Percentiles rank a stretch among this genome's conserved stretches.
phyloP scores from a whole-genome alignment of 2,888 invertebrate species.

The Itoplectis maculator region DNA sequence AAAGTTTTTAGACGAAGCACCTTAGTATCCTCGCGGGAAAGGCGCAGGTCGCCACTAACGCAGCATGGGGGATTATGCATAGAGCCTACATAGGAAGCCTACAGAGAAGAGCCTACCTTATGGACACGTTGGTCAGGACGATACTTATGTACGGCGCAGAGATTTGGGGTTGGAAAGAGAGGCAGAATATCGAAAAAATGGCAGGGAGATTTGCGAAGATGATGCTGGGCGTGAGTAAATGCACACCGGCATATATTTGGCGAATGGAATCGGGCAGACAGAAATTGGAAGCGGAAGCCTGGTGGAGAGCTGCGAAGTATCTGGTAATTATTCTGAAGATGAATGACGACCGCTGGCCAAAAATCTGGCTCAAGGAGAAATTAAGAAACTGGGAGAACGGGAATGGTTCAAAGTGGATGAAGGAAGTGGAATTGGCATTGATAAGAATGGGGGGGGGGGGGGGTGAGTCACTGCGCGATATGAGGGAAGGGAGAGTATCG shows the following conservation, averaged over 20 bases:
- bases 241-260: too few relatives aligned
- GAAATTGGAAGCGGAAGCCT: too few relatives aligned
- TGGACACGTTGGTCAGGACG: constrained; percentile 59
- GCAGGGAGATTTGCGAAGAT: constrained; percentile 40
- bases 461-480: not conserved
- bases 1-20: constrained; percentile 37
- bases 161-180: constrained; percentile 54
- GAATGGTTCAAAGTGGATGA: not conserved
- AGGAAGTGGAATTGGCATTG: not conserved
- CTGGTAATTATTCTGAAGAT: not conserved
- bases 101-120: constrained; percentile 29
- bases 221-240: too few relatives aligned
- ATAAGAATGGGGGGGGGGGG: not conserved
- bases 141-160: constrained; percentile 60
- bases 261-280: too few relatives aligned
- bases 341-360: not conserved
- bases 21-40: constrained; percentile 35
- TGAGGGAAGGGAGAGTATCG: not conserved
- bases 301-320: too few relatives aligned
- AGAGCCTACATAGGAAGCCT: constrained; percentile 34
- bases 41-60: constrained; percentile 45
- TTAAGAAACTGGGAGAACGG: not conserved
- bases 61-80: constrained; percentile 53
- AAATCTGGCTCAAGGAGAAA: constrained; percentile 1
- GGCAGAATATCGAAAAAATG: constrained; percentile 43